Evolutionary conservation across 2,888 invertebrate genomes (phyloP).

Genomic region (Tanypteryx hageni): DNA sequence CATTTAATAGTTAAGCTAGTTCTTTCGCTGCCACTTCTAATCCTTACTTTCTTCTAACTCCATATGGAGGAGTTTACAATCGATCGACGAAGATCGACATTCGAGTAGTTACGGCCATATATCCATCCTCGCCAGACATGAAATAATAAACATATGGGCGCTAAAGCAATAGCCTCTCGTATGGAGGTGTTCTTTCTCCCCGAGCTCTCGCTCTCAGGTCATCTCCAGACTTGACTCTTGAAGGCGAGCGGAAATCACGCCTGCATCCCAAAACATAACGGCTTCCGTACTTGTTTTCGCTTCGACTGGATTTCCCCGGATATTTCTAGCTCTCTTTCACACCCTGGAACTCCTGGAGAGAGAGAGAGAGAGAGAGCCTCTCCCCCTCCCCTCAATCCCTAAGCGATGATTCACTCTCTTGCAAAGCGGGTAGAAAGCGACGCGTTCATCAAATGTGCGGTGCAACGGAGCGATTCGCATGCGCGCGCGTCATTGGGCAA

Average conservation of each 20-base stretch:
- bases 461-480: constrained; percentile 11
- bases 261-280: neutral
- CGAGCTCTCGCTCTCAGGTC: neutral
- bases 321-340: neutral
- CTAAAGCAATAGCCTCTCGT: neutral
- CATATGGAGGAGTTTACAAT: neutral
- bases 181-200: neutral
- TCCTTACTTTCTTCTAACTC: no score
- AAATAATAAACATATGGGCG: neutral
- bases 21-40: no score
- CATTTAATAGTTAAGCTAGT: no score
- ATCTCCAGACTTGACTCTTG: neutral
- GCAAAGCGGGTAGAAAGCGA: neutral
- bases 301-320: neutral
- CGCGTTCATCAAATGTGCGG: neutral
- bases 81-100: neutral
- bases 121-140: neutral
- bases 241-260: neutral
- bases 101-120: neutral
- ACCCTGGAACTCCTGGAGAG: no score
- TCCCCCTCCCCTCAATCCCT: no score
- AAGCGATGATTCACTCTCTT: neutral
- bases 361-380: neutral
- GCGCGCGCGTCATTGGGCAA: neutral
- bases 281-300: neutral